Conservation (phyloP, 2,888 invertebrate genomes). For the Tryphoninae sp. region DNA sequence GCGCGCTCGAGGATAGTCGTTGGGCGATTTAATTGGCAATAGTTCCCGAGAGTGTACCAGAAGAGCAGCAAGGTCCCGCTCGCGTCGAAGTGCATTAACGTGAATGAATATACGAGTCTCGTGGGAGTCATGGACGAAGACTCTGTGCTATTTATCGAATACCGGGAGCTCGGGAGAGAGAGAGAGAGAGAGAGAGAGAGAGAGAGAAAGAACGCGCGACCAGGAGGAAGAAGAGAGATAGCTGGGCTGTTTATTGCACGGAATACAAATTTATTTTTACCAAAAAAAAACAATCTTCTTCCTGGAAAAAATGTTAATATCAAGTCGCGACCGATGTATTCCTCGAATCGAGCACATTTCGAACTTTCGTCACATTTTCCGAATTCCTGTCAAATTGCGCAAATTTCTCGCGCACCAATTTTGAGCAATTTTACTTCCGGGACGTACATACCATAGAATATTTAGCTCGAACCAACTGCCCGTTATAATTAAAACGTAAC, state of each 20-base stretch:
- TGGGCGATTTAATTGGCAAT: constrained; percentile 72
- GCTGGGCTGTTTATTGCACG: constrained; percentile 23
- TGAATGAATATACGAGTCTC: constrained; percentile 73
- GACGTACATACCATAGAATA: no score
- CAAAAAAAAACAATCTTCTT: neutral
- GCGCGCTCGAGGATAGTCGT: constrained; percentile 37
- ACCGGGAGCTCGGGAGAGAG: constrained; percentile 18
- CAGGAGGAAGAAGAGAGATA: constrained; percentile 16
- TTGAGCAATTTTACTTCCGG: no score
- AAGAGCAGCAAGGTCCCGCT: constrained; percentile 35
- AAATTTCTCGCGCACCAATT: no score
- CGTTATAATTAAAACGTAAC: no score
- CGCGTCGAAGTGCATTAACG: constrained; percentile 68
- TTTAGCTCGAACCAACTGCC: no score
- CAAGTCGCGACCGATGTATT: no score
- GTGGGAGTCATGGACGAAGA: constrained; percentile 62
- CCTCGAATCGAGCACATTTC: no score
- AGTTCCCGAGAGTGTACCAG: constrained; percentile 61
- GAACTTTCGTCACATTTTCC: no score
- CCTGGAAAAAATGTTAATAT: no score
- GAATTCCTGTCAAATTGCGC: no score
- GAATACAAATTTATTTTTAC: constrained; percentile 44
- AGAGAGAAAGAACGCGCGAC: neutral
- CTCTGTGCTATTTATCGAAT: constrained; percentile 69
- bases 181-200: neutral